Evolutionary conservation across 2,113 vertebrate genomes (phyloP).

Genomic region (Atractosteus spatula): DNA sequence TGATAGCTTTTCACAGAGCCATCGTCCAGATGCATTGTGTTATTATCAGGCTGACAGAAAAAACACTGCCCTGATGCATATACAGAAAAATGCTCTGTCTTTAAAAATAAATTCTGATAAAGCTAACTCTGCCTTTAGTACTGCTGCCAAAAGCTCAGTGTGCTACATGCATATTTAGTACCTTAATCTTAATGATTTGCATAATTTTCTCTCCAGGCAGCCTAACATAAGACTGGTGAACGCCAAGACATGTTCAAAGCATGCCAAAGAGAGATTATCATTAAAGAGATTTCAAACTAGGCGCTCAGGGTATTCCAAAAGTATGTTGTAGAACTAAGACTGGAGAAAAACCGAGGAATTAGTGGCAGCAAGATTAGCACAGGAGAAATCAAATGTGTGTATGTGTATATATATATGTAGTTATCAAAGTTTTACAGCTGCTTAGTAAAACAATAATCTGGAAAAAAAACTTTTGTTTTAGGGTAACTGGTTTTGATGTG

Average conservation of each 20-base stretch:
- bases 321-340: constrained; percentile 34
- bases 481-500: no score
- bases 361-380: constrained; percentile 10
- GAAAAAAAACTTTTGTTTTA: no score
- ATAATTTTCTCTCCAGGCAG: constrained; percentile 48
- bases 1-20: no score
- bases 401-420: no score
- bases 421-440: no score
- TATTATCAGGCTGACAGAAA: not conserved
- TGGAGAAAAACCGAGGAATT: constrained; percentile 38
- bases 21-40: no score
- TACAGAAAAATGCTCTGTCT: not conserved
- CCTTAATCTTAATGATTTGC: constrained; percentile 51
- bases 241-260: constrained; percentile 33
- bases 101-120: constrained; percentile 10
- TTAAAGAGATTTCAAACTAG: constrained; percentile 30
- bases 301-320: constrained; percentile 38
- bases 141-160: constrained; percentile 16
- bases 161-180: constrained; percentile 47
- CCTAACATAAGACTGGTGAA: constrained; percentile 37
- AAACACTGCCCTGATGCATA: not conserved
- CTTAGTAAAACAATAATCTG: no score
- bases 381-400: no score
- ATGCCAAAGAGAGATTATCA: constrained; percentile 56
- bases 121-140: not conserved